Evolutionary conservation across 1,140 invertebrate species (phyloP), one percentile per base, ranked within the genome.

Genomic region (Drosophila persimilis): DNA sequence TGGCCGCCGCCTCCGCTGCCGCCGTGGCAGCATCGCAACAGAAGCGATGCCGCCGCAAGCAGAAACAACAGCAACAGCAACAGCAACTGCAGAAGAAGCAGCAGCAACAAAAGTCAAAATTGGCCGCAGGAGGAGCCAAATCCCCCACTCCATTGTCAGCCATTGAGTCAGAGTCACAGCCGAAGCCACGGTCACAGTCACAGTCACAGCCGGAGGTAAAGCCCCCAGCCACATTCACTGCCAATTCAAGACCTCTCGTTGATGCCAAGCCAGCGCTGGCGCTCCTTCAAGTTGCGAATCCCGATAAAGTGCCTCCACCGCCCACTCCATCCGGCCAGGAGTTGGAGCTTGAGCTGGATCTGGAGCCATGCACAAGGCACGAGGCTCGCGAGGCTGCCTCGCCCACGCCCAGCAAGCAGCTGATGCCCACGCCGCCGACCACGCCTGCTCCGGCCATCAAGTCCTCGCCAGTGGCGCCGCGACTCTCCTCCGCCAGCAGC

Each of bases 31-130:
- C 44, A 13, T 52, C 35, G 0, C 56, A 78, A 50, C 76, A 81
- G 45, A 64, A 74, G 44, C 76, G 81, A 20, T 80, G 59, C 52
- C 63, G 73, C 6, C 79, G 79, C 64, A 81, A 80, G 41, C 69
- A 74, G 20, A 60, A 72, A 63, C 57, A 55, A n/a, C 56, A 53
- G 2, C 31, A 51, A 11, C 60, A n/a, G 9, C 55, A 45, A 7
- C 52, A 53, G 2, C 31, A 51, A 11, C 60, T 39, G 11, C 59
- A 53, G 22, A 53, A 58, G 29, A 55, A 62, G 22, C 24, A 61
- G 26, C 41, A 55, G 48, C 9, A 50, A 17, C 9, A 50, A 17
- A 52, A 53, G 1, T 43, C 53, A 17, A 71, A 60, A 48, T 20
- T 46, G 3, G 51, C 35, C 1, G 20, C 35, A 4, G 11, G 5